Conservation (phyloP, 2,797 vertebrate species). For the Haliaeetus vocifer region DNA sequence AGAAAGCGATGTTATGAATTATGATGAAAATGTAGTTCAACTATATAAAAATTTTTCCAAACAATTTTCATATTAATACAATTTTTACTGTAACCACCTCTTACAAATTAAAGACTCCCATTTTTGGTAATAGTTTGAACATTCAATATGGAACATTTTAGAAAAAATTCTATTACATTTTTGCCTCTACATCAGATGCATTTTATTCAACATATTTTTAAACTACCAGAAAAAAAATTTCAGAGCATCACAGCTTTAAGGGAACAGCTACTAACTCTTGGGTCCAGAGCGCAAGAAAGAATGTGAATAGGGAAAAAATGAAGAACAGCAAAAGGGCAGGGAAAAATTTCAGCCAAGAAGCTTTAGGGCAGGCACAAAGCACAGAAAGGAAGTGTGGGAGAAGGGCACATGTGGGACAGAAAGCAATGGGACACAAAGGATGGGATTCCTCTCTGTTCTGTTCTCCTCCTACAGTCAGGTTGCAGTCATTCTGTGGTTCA, state of each 20-base stretch:
- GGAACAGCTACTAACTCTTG: background rate
- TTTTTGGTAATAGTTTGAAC: background rate
- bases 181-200: background rate
- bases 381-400: background rate
- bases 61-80: background rate
- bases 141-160: background rate
- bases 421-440: background rate
- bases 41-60: background rate
- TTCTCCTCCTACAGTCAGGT: background rate
- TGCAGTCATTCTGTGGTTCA: background rate
- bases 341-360: conserved; percentile 5
- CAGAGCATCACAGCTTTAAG: background rate
- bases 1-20: background rate
- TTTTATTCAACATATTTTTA: background rate
- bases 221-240: background rate
- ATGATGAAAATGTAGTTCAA: background rate
- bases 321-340: background rate
- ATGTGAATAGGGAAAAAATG: background rate
- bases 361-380: background rate
- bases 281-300: background rate
- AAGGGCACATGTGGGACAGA: background rate
- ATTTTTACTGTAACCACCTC: background rate
- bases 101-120: background rate
- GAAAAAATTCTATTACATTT: background rate
- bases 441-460: background rate